A percentile compares a stretch with the other conserved stretches of the same genome.
Evolutionary conservation across 2,888 invertebrate species (phyloP).

Genomic region (Lampropteryx suffumata): DNA sequence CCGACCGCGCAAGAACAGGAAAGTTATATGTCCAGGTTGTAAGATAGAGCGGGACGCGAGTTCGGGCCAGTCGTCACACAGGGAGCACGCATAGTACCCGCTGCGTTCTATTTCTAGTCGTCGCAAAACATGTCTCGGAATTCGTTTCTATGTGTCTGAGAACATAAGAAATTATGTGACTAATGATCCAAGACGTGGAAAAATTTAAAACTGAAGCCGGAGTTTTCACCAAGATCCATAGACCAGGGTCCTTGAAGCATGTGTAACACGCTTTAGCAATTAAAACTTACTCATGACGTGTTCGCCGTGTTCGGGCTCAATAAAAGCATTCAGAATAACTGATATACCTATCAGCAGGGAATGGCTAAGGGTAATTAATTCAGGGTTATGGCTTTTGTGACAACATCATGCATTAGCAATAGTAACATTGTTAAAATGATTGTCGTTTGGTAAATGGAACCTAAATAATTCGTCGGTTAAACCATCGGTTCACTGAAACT

Average conservation of each 20-base stretch:
- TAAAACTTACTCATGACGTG: conserved; percentile 47
- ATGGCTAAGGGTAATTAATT: conserved; percentile 56
- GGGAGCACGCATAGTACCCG: conserved; percentile 76
- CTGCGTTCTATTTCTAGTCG: conserved; percentile 79
- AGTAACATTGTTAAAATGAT: conserved; percentile 54
- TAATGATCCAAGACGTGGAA: conserved; percentile 58
- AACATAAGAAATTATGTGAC: conserved; percentile 80
- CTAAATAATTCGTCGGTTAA: conserved; percentile 46
- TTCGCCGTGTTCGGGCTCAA: conserved; percentile 43
- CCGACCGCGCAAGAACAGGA: conserved; percentile 69
- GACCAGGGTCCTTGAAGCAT: conserved; percentile 31
- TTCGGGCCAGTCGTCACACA: conserved; percentile 66
- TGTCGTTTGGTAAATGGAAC: conserved; percentile 57
- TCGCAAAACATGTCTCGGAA: conserved; percentile 82
- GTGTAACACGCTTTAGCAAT: conserved; percentile 36
- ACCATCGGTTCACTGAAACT: conserved; percentile 47
- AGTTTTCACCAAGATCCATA: conserved; percentile 24
- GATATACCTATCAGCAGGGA: conserved; percentile 52
- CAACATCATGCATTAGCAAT: conserved; percentile 58
- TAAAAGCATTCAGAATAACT: conserved; percentile 46
- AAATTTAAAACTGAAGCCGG: conserved; percentile 10
- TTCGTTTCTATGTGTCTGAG: conserved; percentile 80
- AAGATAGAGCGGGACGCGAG: conserved; percentile 65
- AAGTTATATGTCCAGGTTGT: conserved; percentile 60
- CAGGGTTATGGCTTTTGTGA: conserved; percentile 58